Percentiles rank a stretch among this genome's conserved stretches.
Evolutionary conservation across 2,888 invertebrate species (phyloP).

Genomic region (Seira ritae): DNA sequence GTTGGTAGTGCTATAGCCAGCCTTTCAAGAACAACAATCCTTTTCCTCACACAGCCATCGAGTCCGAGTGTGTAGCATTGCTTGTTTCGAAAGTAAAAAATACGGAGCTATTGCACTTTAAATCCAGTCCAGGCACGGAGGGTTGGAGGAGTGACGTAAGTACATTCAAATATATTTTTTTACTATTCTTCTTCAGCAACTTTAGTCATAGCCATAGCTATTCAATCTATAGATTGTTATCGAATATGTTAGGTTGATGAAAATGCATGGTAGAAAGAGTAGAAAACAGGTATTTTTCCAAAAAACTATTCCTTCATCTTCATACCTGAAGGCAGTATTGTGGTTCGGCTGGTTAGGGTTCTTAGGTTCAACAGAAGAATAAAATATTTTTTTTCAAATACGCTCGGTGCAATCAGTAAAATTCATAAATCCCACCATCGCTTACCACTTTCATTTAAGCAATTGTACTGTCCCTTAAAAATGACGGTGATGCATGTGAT

Average conservation of each 20-base stretch:
- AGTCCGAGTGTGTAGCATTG: background rate
- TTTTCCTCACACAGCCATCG: conserved; percentile 5
- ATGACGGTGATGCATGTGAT: too few relatives aligned
- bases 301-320: background rate
- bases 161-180: background rate
- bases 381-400: conserved; percentile 20
- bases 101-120: conserved; percentile 57
- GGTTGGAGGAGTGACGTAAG: background rate
- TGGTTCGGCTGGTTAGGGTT: too few relatives aligned
- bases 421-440: background rate
- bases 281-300: conserved; percentile 11
- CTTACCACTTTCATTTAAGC: background rate
- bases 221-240: background rate
- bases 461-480: conserved; percentile 13
- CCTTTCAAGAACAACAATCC: conserved; percentile 18
- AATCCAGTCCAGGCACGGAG: conserved; percentile 29
- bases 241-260: background rate
- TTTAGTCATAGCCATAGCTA: background rate
- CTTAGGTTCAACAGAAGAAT: background rate
- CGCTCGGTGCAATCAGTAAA: background rate
- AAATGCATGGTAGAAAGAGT: background rate
- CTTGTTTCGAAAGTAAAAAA: background rate
- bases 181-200: too few relatives aligned
- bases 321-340: too few relatives aligned
- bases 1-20: background rate